Conservation (phyloP, 2,888 invertebrate species). For the Campaea margaritaria region DNA sequence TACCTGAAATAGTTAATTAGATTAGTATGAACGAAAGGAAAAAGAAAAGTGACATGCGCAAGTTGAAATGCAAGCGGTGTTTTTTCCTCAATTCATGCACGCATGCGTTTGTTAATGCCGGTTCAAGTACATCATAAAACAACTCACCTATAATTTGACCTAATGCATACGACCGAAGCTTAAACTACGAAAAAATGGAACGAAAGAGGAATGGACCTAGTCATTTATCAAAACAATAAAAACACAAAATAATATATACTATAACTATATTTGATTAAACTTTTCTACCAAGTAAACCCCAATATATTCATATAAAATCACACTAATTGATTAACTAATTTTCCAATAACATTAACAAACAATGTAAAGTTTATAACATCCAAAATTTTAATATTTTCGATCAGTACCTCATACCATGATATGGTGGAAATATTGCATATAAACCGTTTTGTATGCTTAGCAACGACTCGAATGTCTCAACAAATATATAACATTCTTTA, state of each 20-base stretch:
- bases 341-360: slow-evolving; percentile 84
- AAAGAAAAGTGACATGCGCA: slow-evolving; percentile 65
- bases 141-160: slow-evolving; percentile 64
- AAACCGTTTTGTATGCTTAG: slow-evolving; percentile 66
- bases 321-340: slow-evolving; percentile 78
- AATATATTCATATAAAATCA: slow-evolving; percentile 86
- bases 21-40: slow-evolving; percentile 82
- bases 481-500: slow-evolving; percentile 69
- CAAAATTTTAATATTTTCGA: slow-evolving; percentile 60
- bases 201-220: slow-evolving; percentile 47
- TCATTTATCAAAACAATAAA: slow-evolving; percentile 33
- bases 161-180: slow-evolving; percentile 41
- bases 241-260: slow-evolving; percentile 62
- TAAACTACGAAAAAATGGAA: slow-evolving; percentile 40
- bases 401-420: slow-evolving; percentile 74
- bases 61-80: slow-evolving; percentile 65
- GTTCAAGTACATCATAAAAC: slow-evolving; percentile 42
- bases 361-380: slow-evolving; percentile 74
- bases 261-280: slow-evolving; percentile 82
- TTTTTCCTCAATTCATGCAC: slow-evolving; percentile 62
- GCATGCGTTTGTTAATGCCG: slow-evolving; percentile 64
- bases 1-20: slow-evolving; percentile 84
- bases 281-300: slow-evolving; percentile 85
- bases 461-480: slow-evolving; percentile 72
- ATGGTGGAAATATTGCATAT: slow-evolving; percentile 77